Conservation (phyloP, 2,888 invertebrate species). For the Strigamia crassipes region DNA sequence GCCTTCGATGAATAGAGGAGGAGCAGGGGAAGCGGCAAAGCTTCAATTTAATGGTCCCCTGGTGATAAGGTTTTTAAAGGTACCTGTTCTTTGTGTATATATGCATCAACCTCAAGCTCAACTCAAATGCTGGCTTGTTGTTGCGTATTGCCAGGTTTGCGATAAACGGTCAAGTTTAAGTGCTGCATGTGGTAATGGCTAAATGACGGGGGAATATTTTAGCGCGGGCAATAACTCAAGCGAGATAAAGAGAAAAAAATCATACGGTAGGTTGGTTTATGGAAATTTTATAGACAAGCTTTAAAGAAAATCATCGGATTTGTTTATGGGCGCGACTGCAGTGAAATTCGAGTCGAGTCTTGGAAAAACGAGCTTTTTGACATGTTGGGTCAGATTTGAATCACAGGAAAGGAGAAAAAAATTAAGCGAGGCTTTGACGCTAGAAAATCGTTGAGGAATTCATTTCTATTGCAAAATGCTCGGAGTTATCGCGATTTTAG, state of each 20-base stretch:
- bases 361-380: too few relatives aligned
- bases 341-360: not conserved
- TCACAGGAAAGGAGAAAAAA: too few relatives aligned
- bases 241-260: slow-evolving; percentile 5
- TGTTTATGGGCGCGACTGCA: not conserved
- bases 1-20: slow-evolving; percentile 40
- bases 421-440: too few relatives aligned
- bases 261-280: not conserved
- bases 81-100: slow-evolving; percentile 35
- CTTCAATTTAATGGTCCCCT: slow-evolving; percentile 42
- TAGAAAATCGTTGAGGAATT: too few relatives aligned
- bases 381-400: too few relatives aligned
- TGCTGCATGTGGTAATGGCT: slow-evolving; percentile 13
- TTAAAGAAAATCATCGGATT: slow-evolving; percentile 16
- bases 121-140: slow-evolving; percentile 13
- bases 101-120: slow-evolving; percentile 32
- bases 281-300: slow-evolving; percentile 24
- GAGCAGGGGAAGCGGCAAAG: slow-evolving; percentile 37
- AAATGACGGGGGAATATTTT: slow-evolving; percentile 37
- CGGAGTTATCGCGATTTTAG: too few relatives aligned
- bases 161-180: slow-evolving; percentile 39
- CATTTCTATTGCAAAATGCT: too few relatives aligned
- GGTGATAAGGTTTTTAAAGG: slow-evolving; percentile 40
- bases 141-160: slow-evolving; percentile 25
- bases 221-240: slow-evolving; percentile 3